Evolutionary conservation across 2,888 invertebrate species (phyloP).

Genomic region (Lithosia quadra): DNA sequence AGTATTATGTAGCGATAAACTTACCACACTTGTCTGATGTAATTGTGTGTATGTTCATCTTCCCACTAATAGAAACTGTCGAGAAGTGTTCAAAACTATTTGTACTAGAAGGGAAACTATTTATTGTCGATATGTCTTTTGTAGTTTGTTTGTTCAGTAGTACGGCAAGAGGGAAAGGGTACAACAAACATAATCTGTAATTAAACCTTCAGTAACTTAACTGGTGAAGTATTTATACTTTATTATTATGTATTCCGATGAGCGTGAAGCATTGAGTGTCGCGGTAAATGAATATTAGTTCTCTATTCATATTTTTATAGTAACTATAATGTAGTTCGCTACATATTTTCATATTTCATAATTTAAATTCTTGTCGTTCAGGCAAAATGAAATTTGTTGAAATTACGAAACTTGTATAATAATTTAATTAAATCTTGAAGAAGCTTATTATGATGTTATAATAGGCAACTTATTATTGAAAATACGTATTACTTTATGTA

Average conservation of each 20-base stretch:
- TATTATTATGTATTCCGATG: neutral
- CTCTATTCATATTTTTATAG: no score
- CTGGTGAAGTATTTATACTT: neutral
- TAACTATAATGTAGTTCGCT: no score
- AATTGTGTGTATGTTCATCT: neutral
- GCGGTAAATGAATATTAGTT: no score
- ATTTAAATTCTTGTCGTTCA: no score
- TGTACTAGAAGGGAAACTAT: constrained; percentile 1
- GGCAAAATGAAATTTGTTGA: no score
- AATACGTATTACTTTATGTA: no score
- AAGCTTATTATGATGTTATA: no score
- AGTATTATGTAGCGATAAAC: neutral
- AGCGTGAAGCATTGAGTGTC: neutral
- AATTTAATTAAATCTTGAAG: no score
- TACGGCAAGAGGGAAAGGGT: neutral
- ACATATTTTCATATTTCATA: no score
- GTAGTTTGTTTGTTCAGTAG: neutral
- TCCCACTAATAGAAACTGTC: constrained; percentile 4
- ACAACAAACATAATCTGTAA: neutral
- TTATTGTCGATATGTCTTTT: constrained; percentile 1
- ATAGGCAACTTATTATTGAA: no score
- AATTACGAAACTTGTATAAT: no score
- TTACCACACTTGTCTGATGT: neutral
- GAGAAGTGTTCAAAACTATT: constrained; percentile 3
- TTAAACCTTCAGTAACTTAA: neutral